Evolutionary conservation across 2,888 invertebrate genomes (phyloP).

Genomic region (Drosophila flavopinicola): DNA sequence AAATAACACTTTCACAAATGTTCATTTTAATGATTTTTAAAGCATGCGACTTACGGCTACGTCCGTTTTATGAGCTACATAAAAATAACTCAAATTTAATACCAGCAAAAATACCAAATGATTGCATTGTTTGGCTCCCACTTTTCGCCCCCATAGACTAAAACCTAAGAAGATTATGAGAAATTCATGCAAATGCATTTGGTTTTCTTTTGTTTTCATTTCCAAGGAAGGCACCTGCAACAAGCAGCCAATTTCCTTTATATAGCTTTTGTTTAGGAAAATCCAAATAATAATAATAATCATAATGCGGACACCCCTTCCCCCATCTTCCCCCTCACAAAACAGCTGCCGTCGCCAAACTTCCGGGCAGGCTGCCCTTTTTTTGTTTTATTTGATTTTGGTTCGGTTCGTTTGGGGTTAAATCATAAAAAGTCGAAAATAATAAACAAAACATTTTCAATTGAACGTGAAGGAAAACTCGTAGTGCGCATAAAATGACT

Average conservation of each 20-base stretch:
- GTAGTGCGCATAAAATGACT: constrained; percentile 70
- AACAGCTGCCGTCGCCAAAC: constrained; percentile 58
- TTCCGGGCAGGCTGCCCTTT: constrained; percentile 64
- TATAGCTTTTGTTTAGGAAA: constrained; percentile 38
- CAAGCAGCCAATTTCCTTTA: constrained; percentile 24
- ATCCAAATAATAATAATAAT: constrained; percentile 44
- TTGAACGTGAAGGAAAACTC: constrained; percentile 80
- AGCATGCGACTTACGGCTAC: constrained; percentile 37
- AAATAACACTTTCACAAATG: constrained; percentile 67
- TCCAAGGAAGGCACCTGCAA: constrained; percentile 59
- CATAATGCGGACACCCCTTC: constrained; percentile 27
- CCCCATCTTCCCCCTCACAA: constrained; percentile 1
- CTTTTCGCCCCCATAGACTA: neutral
- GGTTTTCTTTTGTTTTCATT: constrained; percentile 28
- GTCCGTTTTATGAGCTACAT: constrained; percentile 53
- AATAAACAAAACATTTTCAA: constrained; percentile 78
- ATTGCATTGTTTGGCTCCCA: constrained; percentile 15
- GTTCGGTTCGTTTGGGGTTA: constrained; percentile 61
- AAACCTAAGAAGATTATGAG: neutral
- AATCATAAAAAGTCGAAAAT: constrained; percentile 78
- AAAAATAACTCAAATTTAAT: constrained; percentile 56
- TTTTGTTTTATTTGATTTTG: constrained; percentile 11
- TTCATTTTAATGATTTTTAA: constrained; percentile 62
- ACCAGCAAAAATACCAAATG: constrained; percentile 21
- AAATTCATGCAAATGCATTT: constrained; percentile 38